Evolutionary conservation across 2,888 invertebrate species (phyloP).

Genomic region (Nebria salina): DNA sequence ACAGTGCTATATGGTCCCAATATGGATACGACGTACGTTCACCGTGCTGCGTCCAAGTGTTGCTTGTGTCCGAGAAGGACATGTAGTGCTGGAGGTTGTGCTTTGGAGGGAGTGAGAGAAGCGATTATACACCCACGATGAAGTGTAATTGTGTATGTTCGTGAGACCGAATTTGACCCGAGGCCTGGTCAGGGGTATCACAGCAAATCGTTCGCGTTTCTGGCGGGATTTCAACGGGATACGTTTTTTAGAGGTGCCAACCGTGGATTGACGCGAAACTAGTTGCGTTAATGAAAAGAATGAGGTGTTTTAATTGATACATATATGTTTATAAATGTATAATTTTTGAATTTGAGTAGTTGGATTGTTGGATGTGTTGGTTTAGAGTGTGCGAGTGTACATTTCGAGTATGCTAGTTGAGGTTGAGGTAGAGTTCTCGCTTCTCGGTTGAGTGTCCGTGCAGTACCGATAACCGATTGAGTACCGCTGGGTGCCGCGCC

Average conservation of each 20-base stretch:
- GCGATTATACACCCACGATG: conserved; percentile 63
- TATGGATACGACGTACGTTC: conserved; percentile 48
- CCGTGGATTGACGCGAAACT: background rate
- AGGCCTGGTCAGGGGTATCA: conserved; percentile 59
- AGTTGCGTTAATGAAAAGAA: too few relatives aligned
- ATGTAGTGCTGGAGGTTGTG: conserved; percentile 52
- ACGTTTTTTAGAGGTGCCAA: background rate
- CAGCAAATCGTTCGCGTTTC: conserved; percentile 7
- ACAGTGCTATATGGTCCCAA: conserved; percentile 61
- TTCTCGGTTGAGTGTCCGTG: conserved; percentile 1
- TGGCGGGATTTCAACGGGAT: background rate
- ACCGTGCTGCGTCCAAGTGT: conserved; percentile 45
- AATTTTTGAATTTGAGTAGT: too few relatives aligned
- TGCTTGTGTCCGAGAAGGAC: conserved; percentile 50
- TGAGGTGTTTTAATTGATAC: too few relatives aligned
- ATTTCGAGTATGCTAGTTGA: too few relatives aligned
- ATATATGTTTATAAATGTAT: too few relatives aligned
- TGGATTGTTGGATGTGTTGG: too few relatives aligned
- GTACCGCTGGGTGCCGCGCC: conserved; percentile 55
- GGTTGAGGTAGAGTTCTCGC: background rate
- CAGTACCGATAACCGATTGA: conserved; percentile 49
- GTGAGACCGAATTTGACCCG: conserved; percentile 62
- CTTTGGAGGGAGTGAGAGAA: conserved; percentile 53
- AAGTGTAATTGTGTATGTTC: conserved; percentile 62
- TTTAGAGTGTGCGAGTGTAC: too few relatives aligned